Conservation (phyloP, 2,113 vertebrate genomes). For the Thalassarche chlororhynchos region DNA sequence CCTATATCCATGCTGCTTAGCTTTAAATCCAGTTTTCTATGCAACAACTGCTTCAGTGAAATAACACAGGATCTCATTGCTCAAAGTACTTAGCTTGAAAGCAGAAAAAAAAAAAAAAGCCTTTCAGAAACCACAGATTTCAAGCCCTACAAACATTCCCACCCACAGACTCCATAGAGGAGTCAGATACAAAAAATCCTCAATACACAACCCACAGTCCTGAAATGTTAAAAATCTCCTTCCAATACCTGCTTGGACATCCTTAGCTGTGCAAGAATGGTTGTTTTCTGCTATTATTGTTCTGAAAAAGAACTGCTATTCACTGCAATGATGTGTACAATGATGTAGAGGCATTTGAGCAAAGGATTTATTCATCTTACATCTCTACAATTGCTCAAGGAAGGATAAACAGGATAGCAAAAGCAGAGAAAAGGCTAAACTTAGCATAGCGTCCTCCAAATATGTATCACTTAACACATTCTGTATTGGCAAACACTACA, state of each 20-base stretch:
- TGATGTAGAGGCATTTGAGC: neutral
- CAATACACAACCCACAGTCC: neutral
- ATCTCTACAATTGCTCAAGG: neutral
- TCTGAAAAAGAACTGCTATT: neutral
- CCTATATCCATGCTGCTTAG: neutral
- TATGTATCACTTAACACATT: neutral
- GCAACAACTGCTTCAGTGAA: neutral
- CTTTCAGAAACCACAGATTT: neutral
- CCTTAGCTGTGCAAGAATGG: neutral
- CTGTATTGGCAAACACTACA: neutral
- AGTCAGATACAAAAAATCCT: neutral
- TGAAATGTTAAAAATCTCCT: neutral
- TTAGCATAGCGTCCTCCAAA: neutral
- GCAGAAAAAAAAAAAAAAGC: neutral
- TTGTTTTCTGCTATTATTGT: neutral
- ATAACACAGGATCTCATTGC: neutral
- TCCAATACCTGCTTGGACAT: neutral
- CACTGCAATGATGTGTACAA: neutral
- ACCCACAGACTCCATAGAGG: neutral
- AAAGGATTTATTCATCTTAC: neutral
- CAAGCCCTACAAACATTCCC: neutral
- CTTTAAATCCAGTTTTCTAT: neutral
- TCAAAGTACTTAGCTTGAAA: neutral
- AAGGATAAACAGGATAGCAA: neutral
- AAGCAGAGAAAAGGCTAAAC: neutral